These are phyloP conservation scores for Trematomus bernacchii DNA, from an alignment of 2,797 vertebrate species.

Conservation along the genomic window DNA sequence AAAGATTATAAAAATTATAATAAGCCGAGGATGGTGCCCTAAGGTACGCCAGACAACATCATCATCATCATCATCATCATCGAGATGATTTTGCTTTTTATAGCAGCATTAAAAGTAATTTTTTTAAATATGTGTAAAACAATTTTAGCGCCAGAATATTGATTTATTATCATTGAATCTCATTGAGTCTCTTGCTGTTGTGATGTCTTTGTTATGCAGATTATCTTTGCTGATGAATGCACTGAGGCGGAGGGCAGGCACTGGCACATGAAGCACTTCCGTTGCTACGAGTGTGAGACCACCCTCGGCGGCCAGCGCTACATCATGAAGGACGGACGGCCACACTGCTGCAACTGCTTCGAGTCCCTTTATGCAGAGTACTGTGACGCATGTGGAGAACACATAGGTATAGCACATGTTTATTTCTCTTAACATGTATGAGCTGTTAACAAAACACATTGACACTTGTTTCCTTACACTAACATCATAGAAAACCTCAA, in stretches of 20 bases:
- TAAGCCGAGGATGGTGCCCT: not conserved
- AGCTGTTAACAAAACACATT: conserved; percentile 41
- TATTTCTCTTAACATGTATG: conserved; percentile 10
- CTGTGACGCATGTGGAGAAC: conserved; percentile 97
- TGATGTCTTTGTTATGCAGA: conserved; percentile 81
- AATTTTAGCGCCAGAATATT: not conserved
- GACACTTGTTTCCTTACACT: conserved; percentile 37
- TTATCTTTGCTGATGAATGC: conserved; percentile 98
- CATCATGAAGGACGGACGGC: conserved; percentile 98
- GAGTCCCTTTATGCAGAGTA: conserved; percentile 97
- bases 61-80: not conserved
- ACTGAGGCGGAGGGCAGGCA: conserved; percentile 96
- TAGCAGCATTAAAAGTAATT: not conserved
- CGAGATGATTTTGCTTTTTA: not conserved
- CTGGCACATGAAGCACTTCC: conserved; percentile 99
- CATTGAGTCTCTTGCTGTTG: conserved; percentile 22
- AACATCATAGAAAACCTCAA: conserved; percentile 38
- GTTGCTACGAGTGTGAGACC: conserved; percentile 96
- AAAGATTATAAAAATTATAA: conserved; percentile 12
- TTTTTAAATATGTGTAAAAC: not conserved
- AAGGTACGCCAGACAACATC: conserved; percentile 5
- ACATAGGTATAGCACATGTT: conserved; percentile 89
- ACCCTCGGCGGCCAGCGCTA: conserved; percentile 97
- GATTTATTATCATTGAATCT: not conserved
- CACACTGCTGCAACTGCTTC: conserved; percentile 99